Evolutionary conservation across 2,888 invertebrate species (phyloP), one percentile per base, ranked within the genome.

Genomic region (Ligdia adustata): DNA sequence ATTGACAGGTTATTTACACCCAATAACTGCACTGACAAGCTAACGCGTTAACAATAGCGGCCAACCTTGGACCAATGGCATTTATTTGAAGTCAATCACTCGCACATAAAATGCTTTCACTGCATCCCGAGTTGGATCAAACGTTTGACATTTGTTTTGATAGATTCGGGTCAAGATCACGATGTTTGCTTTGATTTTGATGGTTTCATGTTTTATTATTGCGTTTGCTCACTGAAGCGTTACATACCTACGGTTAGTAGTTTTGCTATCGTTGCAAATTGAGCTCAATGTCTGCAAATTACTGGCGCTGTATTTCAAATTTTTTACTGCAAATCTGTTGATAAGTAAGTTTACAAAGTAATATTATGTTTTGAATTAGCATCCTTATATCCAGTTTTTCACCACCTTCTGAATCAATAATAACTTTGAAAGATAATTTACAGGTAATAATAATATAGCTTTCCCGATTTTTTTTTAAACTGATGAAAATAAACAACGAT

Each of bases 71-170:
- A 69, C 77, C 70, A 74, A 78, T 83, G 71, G 66, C 77, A 83
- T 83, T 83, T 80, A 73, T 3, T 7, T 64, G 57, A 69, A 78
- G 82, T 83, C 84, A 83, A 82, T 85, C 82, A 82, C 69, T 64
- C 66, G 67, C 62, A 60, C 63, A 46, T 57, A 68, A 60, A 69
- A 70, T 72, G 71, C 80, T 84, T 84, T 83, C 82, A 71, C 76
- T 66, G 55, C 39, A 43, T 55, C 60, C 49, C 62, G 57, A 62
- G 66, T 64, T 65, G 63, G 72, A 72, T 75, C 77, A 71, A 69
- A 49, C 20, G 65, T 70, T 77, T 79, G 79, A 66, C 80, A 85
- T 85, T 84, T 82, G 57, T 62, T 61, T 62, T 69, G 67, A 74
- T 68, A 57, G 56, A 81, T 76, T 66, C 79, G 54, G 85, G 87